These are phyloP conservation scores for Neoseiulus cucumeris DNA, from an alignment of 1,140 invertebrate genomes.

Conservation along the genomic window DNA sequence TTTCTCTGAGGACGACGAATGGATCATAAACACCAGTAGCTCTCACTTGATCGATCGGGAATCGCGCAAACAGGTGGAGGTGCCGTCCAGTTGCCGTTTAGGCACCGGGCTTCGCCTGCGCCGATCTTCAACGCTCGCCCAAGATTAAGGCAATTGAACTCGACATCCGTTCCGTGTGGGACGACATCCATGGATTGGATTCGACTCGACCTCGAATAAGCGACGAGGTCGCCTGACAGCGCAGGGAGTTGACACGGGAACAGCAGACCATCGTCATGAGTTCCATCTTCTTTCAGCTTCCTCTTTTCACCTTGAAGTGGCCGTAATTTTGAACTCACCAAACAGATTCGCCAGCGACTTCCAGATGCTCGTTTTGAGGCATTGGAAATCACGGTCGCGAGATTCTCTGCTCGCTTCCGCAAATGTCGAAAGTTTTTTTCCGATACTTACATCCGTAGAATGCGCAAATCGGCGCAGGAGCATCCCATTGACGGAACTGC, in stretches of 20 bases:
- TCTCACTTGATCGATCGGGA: constrained; percentile 5
- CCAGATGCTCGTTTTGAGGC: too few relatives aligned
- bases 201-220: background rate
- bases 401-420: too few relatives aligned
- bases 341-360: too few relatives aligned
- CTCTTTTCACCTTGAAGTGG: background rate
- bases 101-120: background rate
- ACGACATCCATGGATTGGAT: background rate
- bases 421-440: too few relatives aligned
- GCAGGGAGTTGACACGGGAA: constrained; percentile 1
- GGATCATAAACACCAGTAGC: too few relatives aligned
- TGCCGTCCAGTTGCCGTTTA: background rate
- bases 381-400: too few relatives aligned
- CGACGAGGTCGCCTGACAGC: background rate
- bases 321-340: too few relatives aligned
- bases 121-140: background rate
- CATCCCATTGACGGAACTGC: constrained; percentile 7
- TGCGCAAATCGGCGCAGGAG: background rate
- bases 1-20: too few relatives aligned
- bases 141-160: background rate
- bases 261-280: background rate
- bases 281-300: background rate
- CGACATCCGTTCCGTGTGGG: background rate
- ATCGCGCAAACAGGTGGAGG: background rate
- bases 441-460: constrained; percentile 5